phyloP scores from a whole-genome alignment of 2,113 vertebrate genomes.

The Trematomus loennbergii region DNA sequence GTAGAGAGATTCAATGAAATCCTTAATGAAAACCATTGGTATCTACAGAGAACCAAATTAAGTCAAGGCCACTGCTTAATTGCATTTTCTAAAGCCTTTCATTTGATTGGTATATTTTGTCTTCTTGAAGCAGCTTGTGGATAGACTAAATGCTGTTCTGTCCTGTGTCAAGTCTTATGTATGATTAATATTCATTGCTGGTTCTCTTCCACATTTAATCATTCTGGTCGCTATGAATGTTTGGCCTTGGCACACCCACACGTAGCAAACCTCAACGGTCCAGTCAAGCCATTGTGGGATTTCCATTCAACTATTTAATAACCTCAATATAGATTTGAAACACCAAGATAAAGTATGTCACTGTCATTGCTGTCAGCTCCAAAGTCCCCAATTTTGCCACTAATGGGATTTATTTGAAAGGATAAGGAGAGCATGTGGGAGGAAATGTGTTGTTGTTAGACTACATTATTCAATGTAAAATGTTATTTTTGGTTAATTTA shows the following conservation, averaged over 20 bases:
- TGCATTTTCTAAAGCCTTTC: constrained; percentile 72
- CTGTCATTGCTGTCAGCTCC: constrained; percentile 16
- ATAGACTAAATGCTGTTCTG: constrained; percentile 49
- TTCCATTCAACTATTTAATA: constrained; percentile 60
- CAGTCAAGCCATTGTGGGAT: constrained; percentile 56
- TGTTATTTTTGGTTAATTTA: constrained; percentile 21
- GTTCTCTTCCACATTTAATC: constrained; percentile 64
- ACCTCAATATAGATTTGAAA: constrained; percentile 51
- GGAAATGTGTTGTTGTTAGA: constrained; percentile 35
- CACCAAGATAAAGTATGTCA: constrained; percentile 39
- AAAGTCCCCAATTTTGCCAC: constrained; percentile 12
- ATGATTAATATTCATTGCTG: constrained; percentile 72
- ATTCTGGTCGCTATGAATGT: constrained; percentile 67
- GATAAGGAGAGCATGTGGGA: constrained; percentile 7
- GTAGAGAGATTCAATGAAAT: constrained; percentile 63
- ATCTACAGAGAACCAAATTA: constrained; percentile 77
- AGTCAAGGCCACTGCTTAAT: constrained; percentile 69
- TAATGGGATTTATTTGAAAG: constrained; percentile 20
- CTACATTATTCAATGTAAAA: constrained; percentile 26
- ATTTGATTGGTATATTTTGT: constrained; percentile 71
- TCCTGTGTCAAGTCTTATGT: constrained; percentile 53
- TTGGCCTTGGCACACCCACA: constrained; percentile 72
- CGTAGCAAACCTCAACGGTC: constrained; percentile 41
- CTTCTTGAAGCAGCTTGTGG: constrained; percentile 37
- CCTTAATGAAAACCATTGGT: constrained; percentile 73